Evolutionary conservation across 2,797 vertebrate genomes (phyloP), one percentile per base, ranked within the genome.

Genomic region (Todus mexicanus): DNA sequence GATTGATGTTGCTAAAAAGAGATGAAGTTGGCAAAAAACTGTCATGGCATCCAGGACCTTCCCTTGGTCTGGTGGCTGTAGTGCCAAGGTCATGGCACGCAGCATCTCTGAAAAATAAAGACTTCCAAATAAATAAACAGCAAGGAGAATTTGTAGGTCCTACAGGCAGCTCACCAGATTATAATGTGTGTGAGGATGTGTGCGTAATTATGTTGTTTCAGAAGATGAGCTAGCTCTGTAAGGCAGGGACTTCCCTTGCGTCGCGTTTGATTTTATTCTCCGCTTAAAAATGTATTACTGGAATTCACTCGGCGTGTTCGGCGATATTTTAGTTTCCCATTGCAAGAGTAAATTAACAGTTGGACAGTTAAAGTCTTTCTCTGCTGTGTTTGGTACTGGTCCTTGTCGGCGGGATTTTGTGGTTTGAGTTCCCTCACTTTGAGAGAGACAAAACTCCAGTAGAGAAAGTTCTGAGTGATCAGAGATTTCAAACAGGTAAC

Each of bases 211-310:
- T 12, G 33, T 69, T 91, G 63, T 87, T 96, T 92, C 63, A 78
- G 45, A 92, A 85, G 76, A 83, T 59, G 77, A 89, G 51, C 53
- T 56, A 38, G 65, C 56, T 92, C 31, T 73, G 51, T 40, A 63
- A 82, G 75, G 75, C 61, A 90, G 84, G 54, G 84, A 93, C 92
- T 92, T 96, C 78, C 89, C 84, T 93, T 91, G 70, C 73, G 89
- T 78, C 54, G 23, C 56, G 50, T 87, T 94, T 93, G 69, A 90
- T 93, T 94, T 93, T 89, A 87, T 89, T 94, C 70, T 93, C 65
- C 29, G 63, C 47, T 83, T 89, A 78, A 89, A 95, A 94, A 93
- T 80, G 38, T 14, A 66, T 45, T 74, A 25, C 74, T 89, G 90
- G 56, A 89, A 90, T 85, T 94, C 63, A 63, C 17, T 93, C n/a